A percentile compares a stretch with the other conserved stretches of the same genome.
phyloP scores from a whole-genome alignment of 1,140 invertebrate species.

The Papilio glaucus region DNA sequence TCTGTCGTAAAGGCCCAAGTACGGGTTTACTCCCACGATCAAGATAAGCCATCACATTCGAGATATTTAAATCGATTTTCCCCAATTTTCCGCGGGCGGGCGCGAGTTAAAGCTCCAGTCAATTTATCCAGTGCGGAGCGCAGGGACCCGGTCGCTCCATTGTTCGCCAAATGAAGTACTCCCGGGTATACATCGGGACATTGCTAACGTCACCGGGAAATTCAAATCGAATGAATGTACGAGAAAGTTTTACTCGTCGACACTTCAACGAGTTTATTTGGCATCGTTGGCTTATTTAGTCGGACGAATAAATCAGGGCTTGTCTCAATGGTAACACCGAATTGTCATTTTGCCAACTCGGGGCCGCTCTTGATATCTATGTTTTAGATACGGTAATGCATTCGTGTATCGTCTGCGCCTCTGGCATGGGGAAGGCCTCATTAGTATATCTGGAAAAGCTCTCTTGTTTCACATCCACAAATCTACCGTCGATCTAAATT shows the following conservation, averaged over 20 bases:
- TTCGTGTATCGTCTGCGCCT: slow-evolving; percentile 24
- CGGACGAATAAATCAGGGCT: slow-evolving; percentile 34
- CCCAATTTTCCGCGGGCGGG: slow-evolving; percentile 77
- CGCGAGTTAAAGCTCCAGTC: slow-evolving; percentile 68
- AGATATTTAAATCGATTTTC: slow-evolving; percentile 83
- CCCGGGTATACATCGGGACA: slow-evolving; percentile 61
- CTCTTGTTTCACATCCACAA: slow-evolving; percentile 18
- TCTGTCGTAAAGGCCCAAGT: slow-evolving; percentile 12
- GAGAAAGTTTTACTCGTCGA: slow-evolving; percentile 34
- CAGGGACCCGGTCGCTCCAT: slow-evolving; percentile 62
- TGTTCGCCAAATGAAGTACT: slow-evolving; percentile 81
- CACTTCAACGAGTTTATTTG: slow-evolving; percentile 36
- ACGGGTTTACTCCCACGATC: slow-evolving; percentile 60
- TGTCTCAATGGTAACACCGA: slow-evolving; percentile 38
- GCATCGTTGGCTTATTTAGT: slow-evolving; percentile 37
- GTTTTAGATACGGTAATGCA: slow-evolving; percentile 33
- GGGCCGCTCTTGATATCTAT: slow-evolving; percentile 29
- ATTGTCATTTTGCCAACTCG: slow-evolving; percentile 38
- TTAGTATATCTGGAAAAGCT: slow-evolving; percentile 32
- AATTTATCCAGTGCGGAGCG: slow-evolving; percentile 76
- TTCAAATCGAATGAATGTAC: slow-evolving; percentile 48
- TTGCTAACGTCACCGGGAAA: slow-evolving; percentile 69
- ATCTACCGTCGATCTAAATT: slow-evolving; percentile 9
- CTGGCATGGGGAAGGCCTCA: slow-evolving; percentile 35
- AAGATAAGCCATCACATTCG: slow-evolving; percentile 78